Percentiles rank a stretch among this genome's conserved stretches.
Evolutionary conservation across 2,113 vertebrate species (phyloP).

Genomic region (Charadrius vociferus): DNA sequence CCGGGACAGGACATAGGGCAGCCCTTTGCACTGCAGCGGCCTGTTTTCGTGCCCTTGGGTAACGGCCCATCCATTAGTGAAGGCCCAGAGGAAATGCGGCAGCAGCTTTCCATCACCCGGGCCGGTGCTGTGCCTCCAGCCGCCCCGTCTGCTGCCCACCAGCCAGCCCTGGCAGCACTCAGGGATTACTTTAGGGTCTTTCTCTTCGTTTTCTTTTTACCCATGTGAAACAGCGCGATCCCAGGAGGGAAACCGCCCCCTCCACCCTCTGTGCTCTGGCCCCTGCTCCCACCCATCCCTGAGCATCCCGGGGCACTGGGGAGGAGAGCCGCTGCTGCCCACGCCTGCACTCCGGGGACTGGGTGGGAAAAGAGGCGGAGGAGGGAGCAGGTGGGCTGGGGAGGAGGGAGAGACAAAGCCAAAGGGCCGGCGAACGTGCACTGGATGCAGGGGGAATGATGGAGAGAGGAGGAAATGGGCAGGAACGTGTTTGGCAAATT

Average conservation of each 20-base stretch:
- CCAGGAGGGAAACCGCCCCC: not conserved
- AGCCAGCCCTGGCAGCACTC: not conserved
- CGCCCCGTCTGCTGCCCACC: not conserved
- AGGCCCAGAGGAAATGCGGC: not conserved
- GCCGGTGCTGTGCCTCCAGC: not conserved
- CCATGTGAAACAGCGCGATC: not conserved
- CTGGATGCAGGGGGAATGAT: not conserved
- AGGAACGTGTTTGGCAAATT: not conserved
- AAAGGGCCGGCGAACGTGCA: accelerated
- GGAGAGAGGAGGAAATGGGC: not conserved
- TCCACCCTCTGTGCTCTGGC: not conserved
- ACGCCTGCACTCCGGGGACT: not conserved
- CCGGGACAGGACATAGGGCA: not conserved
- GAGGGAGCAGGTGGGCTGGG: not conserved
- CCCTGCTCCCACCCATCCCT: not conserved
- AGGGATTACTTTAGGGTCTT: not conserved
- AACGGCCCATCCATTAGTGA: not conserved
- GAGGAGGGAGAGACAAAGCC: not conserved
- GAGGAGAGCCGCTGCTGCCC: not conserved
- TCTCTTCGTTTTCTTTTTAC: not conserved
- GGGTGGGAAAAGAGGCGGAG: not conserved
- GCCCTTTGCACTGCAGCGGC: not conserved
- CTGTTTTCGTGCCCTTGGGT: not conserved
- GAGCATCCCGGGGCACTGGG: not conserved
- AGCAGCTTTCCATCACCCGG: not conserved